phyloP scores from a whole-genome alignment of 2,797 vertebrate genomes.

The Borostomias antarcticus region DNA sequence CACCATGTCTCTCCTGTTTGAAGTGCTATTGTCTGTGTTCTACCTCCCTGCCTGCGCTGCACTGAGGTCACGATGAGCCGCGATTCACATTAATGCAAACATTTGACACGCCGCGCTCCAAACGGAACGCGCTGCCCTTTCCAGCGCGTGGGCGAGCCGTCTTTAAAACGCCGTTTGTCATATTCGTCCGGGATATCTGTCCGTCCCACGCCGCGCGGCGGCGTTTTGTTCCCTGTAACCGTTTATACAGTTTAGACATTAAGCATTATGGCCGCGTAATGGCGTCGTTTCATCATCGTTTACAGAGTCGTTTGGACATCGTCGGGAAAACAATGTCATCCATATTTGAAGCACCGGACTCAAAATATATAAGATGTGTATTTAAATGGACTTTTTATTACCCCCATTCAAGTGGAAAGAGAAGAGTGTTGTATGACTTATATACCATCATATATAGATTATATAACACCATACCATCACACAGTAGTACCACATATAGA shows the following conservation, averaged over 20 bases:
- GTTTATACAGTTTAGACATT: constrained; percentile 61
- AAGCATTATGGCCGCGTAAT: constrained; percentile 54
- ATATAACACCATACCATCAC: background rate
- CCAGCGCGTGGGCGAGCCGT: constrained; percentile 52
- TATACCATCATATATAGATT: background rate
- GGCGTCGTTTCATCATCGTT: constrained; percentile 58
- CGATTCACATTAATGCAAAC: constrained; percentile 61
- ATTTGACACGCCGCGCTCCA: constrained; percentile 54
- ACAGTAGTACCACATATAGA: too few relatives aligned
- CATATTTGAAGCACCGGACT: constrained; percentile 27
- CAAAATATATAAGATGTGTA: constrained; percentile 16
- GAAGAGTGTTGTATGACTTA: background rate
- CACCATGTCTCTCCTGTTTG: constrained; percentile 37
- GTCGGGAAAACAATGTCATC: background rate
- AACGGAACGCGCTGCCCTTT: constrained; percentile 55
- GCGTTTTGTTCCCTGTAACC: too few relatives aligned
- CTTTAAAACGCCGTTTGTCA: constrained; percentile 67
- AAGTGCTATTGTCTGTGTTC: constrained; percentile 48
- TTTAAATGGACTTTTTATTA: constrained; percentile 12
- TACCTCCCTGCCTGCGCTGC: constrained; percentile 27
- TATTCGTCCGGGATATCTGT: constrained; percentile 64
- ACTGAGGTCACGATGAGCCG: constrained; percentile 52
- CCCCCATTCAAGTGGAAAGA: background rate
- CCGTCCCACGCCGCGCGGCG: constrained; percentile 54
- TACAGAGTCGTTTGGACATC: constrained; percentile 31